phyloP scores from a whole-genome alignment of 1,140 invertebrate species.

The Philotrypesis tridentata region DNA sequence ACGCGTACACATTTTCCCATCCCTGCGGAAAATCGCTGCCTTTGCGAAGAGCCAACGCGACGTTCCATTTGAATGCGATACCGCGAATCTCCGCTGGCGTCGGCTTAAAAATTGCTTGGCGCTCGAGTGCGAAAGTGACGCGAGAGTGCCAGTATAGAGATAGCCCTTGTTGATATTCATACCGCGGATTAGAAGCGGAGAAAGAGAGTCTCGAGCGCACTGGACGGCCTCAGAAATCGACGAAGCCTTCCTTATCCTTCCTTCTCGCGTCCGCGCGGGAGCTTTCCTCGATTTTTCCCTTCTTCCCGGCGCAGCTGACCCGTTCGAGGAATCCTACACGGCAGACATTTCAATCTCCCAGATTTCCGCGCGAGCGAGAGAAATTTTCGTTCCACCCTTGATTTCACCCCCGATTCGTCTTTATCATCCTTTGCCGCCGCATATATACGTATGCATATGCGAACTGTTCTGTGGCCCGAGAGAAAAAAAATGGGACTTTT shows the following conservation, averaged over 20 bases:
- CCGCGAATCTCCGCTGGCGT: neutral
- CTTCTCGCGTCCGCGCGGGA: neutral
- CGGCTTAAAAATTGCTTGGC: neutral
- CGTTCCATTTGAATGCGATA: neutral
- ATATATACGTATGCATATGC: neutral
- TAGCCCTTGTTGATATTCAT: constrained; percentile 14
- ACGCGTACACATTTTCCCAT: too few relatives aligned
- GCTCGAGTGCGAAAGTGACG: neutral
- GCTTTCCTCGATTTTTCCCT: neutral
- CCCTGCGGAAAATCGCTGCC: too few relatives aligned
- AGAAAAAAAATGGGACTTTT: too few relatives aligned
- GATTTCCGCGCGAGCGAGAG: neutral
- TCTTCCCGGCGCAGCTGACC: neutral
- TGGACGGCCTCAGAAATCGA: too few relatives aligned
- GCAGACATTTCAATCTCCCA: constrained; percentile 16
- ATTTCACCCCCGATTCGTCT: neutral
- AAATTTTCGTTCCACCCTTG: constrained; percentile 9
- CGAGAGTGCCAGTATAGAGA: neutral
- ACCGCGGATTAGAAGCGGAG: neutral
- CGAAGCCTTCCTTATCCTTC: neutral
- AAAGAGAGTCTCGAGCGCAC: neutral
- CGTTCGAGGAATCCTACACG: neutral
- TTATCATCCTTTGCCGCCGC: neutral
- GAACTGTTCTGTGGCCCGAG: too few relatives aligned
- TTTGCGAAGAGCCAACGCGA: neutral